A percentile compares a stretch with the other conserved stretches of the same genome.
These are phyloP conservation scores for Podarcis raffonei DNA, from an alignment of 2,113 vertebrate species.

Conservation along the genomic window DNA sequence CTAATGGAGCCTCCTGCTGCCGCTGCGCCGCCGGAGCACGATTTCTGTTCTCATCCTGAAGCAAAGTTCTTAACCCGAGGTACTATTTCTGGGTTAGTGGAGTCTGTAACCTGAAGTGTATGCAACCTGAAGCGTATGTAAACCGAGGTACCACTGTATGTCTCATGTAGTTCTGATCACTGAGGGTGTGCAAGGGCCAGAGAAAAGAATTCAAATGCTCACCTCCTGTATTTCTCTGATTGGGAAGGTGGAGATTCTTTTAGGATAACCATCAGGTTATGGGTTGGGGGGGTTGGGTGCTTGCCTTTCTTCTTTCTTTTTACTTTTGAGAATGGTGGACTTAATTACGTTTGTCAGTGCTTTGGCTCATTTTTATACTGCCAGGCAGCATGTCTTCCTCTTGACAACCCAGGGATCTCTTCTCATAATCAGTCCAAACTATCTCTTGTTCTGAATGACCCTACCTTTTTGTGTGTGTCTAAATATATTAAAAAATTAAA, in stretches of 20 bases:
- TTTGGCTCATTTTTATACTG: no score
- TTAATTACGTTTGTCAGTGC: neutral
- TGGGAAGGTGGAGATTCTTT: neutral
- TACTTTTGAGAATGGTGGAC: neutral
- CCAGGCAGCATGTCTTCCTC: neutral
- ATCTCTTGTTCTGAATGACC: neutral
- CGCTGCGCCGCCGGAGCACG: no score
- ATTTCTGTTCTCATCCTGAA: no score
- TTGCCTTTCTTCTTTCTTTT: neutral
- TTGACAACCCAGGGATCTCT: neutral
- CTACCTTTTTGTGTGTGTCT: neutral
- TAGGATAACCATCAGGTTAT: neutral
- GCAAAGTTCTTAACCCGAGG: no score
- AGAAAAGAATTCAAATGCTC: neutral
- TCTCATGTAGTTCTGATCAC: conserved; percentile 26
- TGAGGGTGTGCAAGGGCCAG: neutral
- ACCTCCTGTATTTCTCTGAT: neutral
- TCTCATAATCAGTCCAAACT: neutral
- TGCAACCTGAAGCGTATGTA: no score
- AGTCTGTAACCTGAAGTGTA: no score
- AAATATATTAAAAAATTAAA: no score
- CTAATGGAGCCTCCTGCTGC: no score
- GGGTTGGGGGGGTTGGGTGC: neutral
- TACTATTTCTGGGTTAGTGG: no score
- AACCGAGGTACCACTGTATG: neutral